phyloP scores from a whole-genome alignment of 2,113 vertebrate species.

The Thalassoma bifasciatum region DNA sequence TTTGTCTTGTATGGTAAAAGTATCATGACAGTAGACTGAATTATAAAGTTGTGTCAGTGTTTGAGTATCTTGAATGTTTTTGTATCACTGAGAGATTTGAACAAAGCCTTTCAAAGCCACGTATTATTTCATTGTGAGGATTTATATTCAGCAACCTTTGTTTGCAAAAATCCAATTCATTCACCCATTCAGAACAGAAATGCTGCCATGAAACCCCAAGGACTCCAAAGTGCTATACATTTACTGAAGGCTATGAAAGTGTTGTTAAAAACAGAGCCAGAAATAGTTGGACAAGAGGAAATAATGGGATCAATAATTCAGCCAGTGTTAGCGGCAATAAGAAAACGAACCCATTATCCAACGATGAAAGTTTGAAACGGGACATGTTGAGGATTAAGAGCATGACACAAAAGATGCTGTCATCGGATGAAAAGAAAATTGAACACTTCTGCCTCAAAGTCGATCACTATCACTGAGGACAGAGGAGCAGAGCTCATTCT shows the following conservation, averaged over 20 bases:
- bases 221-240: neutral
- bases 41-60: neutral
- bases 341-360: neutral
- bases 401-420: slow-evolving; percentile 11
- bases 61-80: neutral
- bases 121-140: neutral
- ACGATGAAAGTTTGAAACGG: slow-evolving; percentile 5
- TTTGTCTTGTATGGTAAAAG: neutral
- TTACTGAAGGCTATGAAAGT: neutral
- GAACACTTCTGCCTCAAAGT: slow-evolving; percentile 9
- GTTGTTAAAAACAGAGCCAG: neutral
- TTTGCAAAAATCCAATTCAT: neutral
- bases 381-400: slow-evolving; percentile 1
- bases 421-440: slow-evolving; percentile 32
- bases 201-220: neutral
- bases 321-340: neutral
- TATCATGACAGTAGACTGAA: neutral
- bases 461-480: slow-evolving; percentile 5
- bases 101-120: neutral
- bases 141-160: neutral
- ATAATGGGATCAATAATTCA: neutral
- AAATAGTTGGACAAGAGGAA: neutral
- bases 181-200: slow-evolving; percentile 2
- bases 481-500: neutral
- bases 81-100: neutral